These are phyloP conservation scores for Champsocephalus esox DNA, from an alignment of 2,797 vertebrate species.

Conservation along the genomic window DNA sequence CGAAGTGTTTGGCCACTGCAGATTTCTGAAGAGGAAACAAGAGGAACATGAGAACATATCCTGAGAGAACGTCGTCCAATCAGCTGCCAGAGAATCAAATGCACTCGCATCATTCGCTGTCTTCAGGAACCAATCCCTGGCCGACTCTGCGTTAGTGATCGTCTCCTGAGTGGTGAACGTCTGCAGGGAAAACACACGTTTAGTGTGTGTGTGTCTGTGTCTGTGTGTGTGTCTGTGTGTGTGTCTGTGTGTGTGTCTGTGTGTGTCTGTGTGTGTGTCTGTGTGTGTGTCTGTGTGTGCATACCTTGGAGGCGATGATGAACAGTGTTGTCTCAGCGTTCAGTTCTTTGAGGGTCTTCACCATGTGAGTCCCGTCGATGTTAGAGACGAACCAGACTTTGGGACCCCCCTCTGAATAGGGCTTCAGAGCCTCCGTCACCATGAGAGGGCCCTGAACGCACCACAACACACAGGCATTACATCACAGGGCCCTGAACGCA, in stretches of 20 bases:
- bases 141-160: constrained; percentile 97
- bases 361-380: constrained; percentile 96
- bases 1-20: constrained; percentile 95
- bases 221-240: not conserved
- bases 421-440: constrained; percentile 97
- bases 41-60: no score
- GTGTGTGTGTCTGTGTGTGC: not conserved
- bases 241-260: not conserved
- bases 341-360: constrained; percentile 92
- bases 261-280: not conserved
- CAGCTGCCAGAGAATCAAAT: not conserved
- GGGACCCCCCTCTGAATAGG: constrained; percentile 91
- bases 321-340: constrained; percentile 92
- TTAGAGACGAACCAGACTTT: constrained; percentile 98
- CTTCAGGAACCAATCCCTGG: constrained; percentile 93
- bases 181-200: constrained; percentile 69
- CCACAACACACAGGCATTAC: no score
- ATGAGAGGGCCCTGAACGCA: constrained; percentile 90
- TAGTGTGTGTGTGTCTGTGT: not conserved
- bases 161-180: constrained; percentile 99
- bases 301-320: constrained; percentile 97
- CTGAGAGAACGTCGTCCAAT: not conserved
- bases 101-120: constrained; percentile 91
- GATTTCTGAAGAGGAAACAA: constrained; percentile 78
- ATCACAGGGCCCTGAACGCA: no score